phyloP scores from a whole-genome alignment of 2,113 vertebrate genomes.

The Hippotragus niger region DNA sequence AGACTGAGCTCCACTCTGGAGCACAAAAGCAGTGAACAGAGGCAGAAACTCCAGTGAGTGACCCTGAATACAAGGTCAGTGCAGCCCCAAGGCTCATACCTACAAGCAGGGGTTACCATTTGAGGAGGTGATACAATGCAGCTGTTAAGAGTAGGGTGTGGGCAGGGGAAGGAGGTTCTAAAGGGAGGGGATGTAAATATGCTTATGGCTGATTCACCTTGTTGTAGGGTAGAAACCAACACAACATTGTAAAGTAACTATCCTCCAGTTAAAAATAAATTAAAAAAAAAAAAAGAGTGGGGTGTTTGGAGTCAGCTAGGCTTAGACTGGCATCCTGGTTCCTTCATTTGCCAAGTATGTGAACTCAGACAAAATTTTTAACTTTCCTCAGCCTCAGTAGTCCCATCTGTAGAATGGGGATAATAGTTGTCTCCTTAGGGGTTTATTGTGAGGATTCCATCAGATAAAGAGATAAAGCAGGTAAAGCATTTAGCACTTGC shows the following conservation, averaged over 20 bases:
- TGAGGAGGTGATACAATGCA: background rate
- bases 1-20: background rate
- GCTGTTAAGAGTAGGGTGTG: background rate
- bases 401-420: slow-evolving; percentile 27
- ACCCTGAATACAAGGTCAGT: background rate
- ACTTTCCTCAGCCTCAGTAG: background rate
- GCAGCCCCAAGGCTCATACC: background rate
- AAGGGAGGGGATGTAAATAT: background rate
- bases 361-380: slow-evolving; percentile 24
- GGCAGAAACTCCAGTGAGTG: background rate
- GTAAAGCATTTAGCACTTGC: background rate
- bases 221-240: background rate
- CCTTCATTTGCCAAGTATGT: background rate
- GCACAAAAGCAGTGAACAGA: background rate
- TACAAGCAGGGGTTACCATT: background rate
- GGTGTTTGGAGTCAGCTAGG: background rate
- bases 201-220: background rate
- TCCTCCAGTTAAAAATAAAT: background rate
- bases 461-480: background rate
- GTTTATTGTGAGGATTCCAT: background rate
- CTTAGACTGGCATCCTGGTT: background rate
- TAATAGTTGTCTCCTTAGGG: background rate
- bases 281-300: background rate
- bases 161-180: background rate
- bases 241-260: background rate